phyloP scores from a whole-genome alignment of 2,797 vertebrate species.

The Phalloptychus januarius region DNA sequence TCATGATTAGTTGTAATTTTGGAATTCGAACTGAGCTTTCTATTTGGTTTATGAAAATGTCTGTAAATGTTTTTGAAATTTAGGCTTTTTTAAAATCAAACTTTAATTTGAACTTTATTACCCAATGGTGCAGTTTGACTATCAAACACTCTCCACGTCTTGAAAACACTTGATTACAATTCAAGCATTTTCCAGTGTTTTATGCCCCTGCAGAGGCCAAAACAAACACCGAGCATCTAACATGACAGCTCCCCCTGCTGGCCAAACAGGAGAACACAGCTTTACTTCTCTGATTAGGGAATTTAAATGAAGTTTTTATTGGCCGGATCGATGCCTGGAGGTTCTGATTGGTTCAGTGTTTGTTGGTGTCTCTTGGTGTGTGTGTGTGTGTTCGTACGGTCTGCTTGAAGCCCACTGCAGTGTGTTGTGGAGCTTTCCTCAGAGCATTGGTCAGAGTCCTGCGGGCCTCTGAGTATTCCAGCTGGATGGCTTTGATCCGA shows the following conservation, averaged over 20 bases:
- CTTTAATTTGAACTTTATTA: too few relatives aligned
- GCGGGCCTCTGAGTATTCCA: constrained; percentile 94
- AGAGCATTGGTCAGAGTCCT: constrained; percentile 95
- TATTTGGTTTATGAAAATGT: too few relatives aligned
- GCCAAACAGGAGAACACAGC: background rate
- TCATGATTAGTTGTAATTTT: too few relatives aligned
- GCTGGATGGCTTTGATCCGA: constrained; percentile 96
- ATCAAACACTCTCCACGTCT: background rate
- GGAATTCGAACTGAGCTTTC: too few relatives aligned
- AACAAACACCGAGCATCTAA: too few relatives aligned
- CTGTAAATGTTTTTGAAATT: too few relatives aligned
- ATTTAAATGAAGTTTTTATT: background rate
- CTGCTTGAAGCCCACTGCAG: constrained; percentile 96
- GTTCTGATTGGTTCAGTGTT: background rate
- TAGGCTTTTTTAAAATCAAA: too few relatives aligned
- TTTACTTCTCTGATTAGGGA: background rate
- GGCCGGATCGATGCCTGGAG: background rate
- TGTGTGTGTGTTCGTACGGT: constrained; percentile 65
- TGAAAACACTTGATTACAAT: too few relatives aligned
- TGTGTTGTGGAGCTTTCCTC: constrained; percentile 96
- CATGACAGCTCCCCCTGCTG: background rate
- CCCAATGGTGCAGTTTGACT: too few relatives aligned
- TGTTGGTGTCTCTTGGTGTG: too few relatives aligned
- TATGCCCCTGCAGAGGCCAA: too few relatives aligned
- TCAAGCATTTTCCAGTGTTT: too few relatives aligned